These are phyloP conservation scores for Spisula subtruncata DNA, from an alignment of 2,888 invertebrate genomes.

Conservation along the genomic window DNA sequence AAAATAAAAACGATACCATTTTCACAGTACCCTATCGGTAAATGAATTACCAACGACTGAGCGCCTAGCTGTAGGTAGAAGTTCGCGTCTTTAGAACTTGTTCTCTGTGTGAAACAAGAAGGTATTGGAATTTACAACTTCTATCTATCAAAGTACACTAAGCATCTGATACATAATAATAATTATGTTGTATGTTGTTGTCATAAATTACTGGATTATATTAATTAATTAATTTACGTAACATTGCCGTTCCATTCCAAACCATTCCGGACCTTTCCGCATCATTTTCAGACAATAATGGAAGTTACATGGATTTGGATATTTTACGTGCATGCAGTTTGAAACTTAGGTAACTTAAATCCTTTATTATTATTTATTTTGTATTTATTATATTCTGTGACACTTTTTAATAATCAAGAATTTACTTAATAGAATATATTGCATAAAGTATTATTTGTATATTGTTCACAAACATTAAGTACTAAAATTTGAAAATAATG, in stretches of 20 bases:
- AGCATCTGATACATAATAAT: neutral
- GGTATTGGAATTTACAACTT: neutral
- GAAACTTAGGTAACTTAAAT: neutral
- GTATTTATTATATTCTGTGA: too few species aligned
- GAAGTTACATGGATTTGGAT: neutral
- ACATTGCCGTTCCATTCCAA: neutral
- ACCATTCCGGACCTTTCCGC: neutral
- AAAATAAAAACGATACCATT: neutral
- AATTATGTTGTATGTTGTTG: neutral
- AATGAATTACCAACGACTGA: neutral
- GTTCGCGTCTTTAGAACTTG: neutral
- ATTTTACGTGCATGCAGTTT: neutral
- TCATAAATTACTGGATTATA: neutral
- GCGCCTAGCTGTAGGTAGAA: too few species aligned
- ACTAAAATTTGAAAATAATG: too few species aligned
- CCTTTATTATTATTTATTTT: neutral
- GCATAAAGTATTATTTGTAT: too few species aligned
- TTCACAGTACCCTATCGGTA: neutral
- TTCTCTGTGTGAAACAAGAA: neutral
- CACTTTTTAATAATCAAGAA: too few species aligned
- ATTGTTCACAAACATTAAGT: too few species aligned
- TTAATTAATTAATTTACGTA: neutral
- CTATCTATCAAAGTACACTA: constrained; percentile 5
- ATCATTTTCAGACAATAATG: neutral
- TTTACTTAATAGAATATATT: too few species aligned